phyloP scores from a whole-genome alignment of 2,797 vertebrate species.

The Trichosurus vulpecula region DNA sequence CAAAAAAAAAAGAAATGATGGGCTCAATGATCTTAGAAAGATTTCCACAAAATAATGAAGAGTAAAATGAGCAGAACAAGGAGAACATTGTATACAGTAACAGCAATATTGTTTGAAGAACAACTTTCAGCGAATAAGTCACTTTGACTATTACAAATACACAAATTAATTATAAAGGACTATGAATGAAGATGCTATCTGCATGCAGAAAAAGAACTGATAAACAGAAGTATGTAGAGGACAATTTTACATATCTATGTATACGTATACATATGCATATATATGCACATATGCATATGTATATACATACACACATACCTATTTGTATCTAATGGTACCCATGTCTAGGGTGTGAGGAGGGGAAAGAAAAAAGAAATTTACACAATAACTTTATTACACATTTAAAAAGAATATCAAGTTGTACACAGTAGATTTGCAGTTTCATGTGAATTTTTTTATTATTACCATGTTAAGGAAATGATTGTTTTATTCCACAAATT shows the following conservation, averaged over 20 bases:
- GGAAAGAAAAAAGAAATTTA: neutral
- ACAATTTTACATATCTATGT: no score
- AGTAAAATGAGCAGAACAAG: neutral
- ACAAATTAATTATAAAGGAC: neutral
- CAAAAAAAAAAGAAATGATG: no score
- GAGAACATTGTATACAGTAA: no score
- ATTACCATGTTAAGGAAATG: neutral
- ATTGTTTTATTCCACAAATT: neutral
- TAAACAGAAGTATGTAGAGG: no score
- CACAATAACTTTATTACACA: neutral
- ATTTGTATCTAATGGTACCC: neutral
- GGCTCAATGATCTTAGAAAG: neutral
- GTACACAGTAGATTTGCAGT: neutral
- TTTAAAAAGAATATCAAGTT: neutral
- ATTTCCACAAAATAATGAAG: neutral
- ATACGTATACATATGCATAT: no score
- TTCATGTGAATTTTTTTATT: neutral
- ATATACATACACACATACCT: no score
- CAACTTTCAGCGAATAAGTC: neutral
- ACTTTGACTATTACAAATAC: neutral
- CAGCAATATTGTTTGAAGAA: neutral
- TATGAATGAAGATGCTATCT: neutral
- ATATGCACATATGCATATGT: no score
- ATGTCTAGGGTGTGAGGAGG: neutral
- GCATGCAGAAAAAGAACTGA: neutral